Base-by-base conservation (phyloP, 2,888 invertebrate genomes). In the Tenthredo distinguenda region DNA sequence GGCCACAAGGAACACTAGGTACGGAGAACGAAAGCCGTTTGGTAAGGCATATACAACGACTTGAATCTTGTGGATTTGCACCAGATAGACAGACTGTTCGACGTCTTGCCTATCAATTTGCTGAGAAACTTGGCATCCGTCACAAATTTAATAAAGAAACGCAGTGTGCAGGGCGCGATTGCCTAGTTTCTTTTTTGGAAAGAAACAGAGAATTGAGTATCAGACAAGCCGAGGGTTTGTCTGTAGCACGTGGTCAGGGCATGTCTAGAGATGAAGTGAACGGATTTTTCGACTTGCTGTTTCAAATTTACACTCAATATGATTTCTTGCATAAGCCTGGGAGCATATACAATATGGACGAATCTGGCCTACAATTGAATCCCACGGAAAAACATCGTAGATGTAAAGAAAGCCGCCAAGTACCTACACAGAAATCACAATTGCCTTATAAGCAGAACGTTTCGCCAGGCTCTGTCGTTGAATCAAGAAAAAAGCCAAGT, bases 271-370 rank as follows among this genome's bases (percentile, higher is more conserved):
- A 55, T 55, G 50, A 55, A 18, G 50, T 55, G 50, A 55, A 55
- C 18, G 50, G 50, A 55, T 55, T 55, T 55, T 55, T 55, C 50
- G 50, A 55, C 18, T 43, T 77, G 7, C 47, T 58, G 31, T 21
- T 21, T 4, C 21, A 62, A 31, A 40, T 76, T 15, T 37, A 31
- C 31, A 43, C 40, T 10, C 47, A 43, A 55, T 26, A 85, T 34
- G 55, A 55, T 31, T 31, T 58, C 12, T 84, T 92, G 34, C 81
- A 85, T 85, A 84, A 86, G 89, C 79, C 84, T 90, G 40, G 85
- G 85, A 31, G 88, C 85, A 90, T 93, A 40, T 94, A 88, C 84
- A 94, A 94, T 88, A 88, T 91, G 86, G 92, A 93, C 86, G 92
- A 93, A 88, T 91, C 89, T 37, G 92, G 92, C 4, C 85, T 92